These are phyloP conservation scores for Phalacrocorax brasilianus DNA, from an alignment of 2,113 vertebrate genomes.

Conservation along the genomic window DNA sequence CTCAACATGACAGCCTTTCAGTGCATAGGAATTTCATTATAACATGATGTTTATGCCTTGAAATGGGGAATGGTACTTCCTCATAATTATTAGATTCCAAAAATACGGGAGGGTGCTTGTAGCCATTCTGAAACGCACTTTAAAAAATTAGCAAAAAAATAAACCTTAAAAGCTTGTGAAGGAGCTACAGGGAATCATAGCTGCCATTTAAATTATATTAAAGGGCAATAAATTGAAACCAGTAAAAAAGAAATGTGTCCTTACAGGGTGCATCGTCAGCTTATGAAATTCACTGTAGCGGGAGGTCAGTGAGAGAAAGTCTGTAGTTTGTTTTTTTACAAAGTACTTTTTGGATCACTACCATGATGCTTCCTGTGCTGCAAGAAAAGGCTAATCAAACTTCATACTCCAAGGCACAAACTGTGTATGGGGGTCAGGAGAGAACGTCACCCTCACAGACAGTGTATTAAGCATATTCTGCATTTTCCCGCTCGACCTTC, in stretches of 20 bases:
- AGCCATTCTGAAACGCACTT: neutral
- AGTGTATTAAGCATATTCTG: constrained; percentile 46
- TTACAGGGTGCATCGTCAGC: constrained; percentile 52
- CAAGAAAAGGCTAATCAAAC: constrained; percentile 43
- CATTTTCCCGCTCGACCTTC: constrained; percentile 28
- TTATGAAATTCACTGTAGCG: constrained; percentile 53
- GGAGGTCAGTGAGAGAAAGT: constrained; percentile 55
- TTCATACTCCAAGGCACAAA: constrained; percentile 48
- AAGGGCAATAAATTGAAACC: constrained; percentile 62
- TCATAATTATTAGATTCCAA: neutral
- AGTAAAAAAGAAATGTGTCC: constrained; percentile 64
- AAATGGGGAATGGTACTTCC: neutral
- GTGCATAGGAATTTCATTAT: neutral
- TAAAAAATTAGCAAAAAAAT: constrained; percentile 12
- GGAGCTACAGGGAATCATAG: constrained; percentile 43
- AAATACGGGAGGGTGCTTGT: neutral
- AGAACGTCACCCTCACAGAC: neutral
- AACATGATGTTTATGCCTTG: neutral
- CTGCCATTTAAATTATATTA: constrained; percentile 62
- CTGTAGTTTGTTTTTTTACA: constrained; percentile 28
- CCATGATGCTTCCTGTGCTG: constrained; percentile 15
- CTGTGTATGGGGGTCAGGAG: constrained; percentile 28
- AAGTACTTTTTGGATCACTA: constrained; percentile 60
- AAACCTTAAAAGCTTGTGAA: constrained; percentile 53
- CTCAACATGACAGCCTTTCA: neutral